These are phyloP conservation scores for Passerculus sandwichensis DNA, from an alignment of 2,797 vertebrate species.

Conservation along the genomic window DNA sequence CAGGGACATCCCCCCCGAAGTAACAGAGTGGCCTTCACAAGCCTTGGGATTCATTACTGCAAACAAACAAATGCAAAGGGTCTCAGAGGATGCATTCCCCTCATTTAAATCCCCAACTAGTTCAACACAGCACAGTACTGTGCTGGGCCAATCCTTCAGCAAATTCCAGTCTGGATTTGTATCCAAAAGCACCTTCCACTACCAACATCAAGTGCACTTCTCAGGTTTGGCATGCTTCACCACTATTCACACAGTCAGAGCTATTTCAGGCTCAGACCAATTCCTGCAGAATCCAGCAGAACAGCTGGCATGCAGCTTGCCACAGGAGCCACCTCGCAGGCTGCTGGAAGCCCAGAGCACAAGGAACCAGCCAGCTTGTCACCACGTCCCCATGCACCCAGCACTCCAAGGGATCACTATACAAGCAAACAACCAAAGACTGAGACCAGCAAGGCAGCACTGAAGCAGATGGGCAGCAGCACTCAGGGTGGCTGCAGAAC, in stretches of 20 bases:
- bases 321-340: background rate
- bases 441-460: background rate
- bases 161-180: background rate
- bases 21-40: background rate
- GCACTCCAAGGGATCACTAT: background rate
- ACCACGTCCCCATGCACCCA: background rate
- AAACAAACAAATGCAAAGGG: background rate
- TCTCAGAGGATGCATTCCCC: background rate
- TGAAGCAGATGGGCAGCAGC: background rate
- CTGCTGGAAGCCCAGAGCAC: background rate
- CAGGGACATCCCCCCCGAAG: background rate
- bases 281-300: background rate
- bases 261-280: background rate
- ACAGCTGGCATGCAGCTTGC: background rate
- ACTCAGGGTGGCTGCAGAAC: background rate
- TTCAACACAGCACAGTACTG: background rate
- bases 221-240: background rate
- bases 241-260: background rate
- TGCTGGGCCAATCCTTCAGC: background rate
- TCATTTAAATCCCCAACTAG: background rate
- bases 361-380: background rate
- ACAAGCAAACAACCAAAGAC: background rate
- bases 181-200: background rate
- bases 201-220: background rate
- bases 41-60: background rate